Base-by-base conservation (phyloP, 2,113 vertebrate genomes). In the Scomber japonicus region DNA sequence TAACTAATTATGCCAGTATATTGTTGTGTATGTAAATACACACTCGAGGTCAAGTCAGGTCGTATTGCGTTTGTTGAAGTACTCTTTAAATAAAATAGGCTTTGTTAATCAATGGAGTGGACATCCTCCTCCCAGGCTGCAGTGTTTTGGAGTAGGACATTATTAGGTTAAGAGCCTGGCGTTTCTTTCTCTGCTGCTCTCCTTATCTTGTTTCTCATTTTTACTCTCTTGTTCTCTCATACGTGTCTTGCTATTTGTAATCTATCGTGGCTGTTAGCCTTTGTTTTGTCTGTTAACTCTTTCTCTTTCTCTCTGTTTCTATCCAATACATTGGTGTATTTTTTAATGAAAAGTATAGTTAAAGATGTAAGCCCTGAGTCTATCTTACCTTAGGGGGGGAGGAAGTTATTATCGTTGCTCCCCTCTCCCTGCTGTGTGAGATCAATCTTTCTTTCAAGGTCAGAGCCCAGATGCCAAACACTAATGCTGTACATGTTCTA, bases 91-190 rank as follows among this genome's bases (percentile, higher is more conserved):
- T 80, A 84, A 77, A 90, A 85, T 63, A 61, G 48, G 55, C 45
- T 30, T 69, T 49, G 67, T 19, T 75, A 85, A 87, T 92, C 82
- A 89, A 72, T 82, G 69, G 59, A 13, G 66, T 72, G 57, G 44
- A 64, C 62, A 60, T 90, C 67, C 81, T 75, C 66, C 63, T 73
- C 59, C 67, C 59, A 64, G 64, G 65, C 15, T 14, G 31, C 55
- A 61, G 61, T 61, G 69, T 79, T 59, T 81, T 67, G 62, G 65
- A 77, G 59, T 40, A 68, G 21, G 49, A 35, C 69, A 57, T 81
- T 75, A 86, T 83, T 72, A 60, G 65, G 80, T 85, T 71, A 83
- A 56, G 30, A 30, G 51, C 44, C 55, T 65, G 60, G 68, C 59
- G 64, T 46, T 70, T 46, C 44, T 15, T 74, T 21, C 51, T 35